A percentile compares a stretch with the other conserved stretches of the same genome.
phyloP scores from a whole-genome alignment of 2,113 vertebrate genomes.

The Scartelaos histophorus region DNA sequence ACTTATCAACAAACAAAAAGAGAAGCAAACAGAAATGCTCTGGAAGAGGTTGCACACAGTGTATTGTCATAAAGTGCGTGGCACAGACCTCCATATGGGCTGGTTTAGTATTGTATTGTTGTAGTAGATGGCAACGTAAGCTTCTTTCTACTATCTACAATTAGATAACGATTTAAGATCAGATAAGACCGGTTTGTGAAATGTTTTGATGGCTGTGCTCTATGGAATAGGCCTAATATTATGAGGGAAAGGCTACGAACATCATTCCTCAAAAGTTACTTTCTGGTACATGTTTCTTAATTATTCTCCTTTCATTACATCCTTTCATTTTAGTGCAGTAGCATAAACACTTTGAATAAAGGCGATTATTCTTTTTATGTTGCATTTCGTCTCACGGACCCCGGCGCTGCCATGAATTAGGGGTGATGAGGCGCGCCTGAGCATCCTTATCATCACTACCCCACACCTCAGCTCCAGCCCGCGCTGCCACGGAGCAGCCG shows the following conservation, averaged over 20 bases:
- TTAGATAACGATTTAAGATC: no score
- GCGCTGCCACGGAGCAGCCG: background rate
- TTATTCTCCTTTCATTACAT: background rate
- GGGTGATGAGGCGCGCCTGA: conserved; percentile 61
- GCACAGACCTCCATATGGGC: no score
- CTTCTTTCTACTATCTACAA: no score
- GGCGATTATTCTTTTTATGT: background rate
- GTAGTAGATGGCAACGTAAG: no score
- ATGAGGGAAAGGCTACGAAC: no score
- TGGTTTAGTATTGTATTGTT: no score
- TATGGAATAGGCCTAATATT: background rate
- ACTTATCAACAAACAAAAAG: background rate
- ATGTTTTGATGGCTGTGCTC: background rate
- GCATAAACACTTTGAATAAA: background rate
- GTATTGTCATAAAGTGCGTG: no score
- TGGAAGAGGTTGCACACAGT: no score
- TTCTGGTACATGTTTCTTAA: background rate
- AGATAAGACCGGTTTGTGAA: no score
- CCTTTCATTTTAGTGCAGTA: background rate
- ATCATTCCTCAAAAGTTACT: background rate
- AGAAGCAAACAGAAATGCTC: no score
- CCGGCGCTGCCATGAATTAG: conserved; percentile 44
- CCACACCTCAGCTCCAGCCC: conserved; percentile 21
- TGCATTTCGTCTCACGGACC: background rate
- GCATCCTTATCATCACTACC: conserved; percentile 19